Evolutionary conservation across 2,888 invertebrate genomes (phyloP), one percentile per base, ranked within the genome.

Genomic region (Lasioglossum marginatum): DNA sequence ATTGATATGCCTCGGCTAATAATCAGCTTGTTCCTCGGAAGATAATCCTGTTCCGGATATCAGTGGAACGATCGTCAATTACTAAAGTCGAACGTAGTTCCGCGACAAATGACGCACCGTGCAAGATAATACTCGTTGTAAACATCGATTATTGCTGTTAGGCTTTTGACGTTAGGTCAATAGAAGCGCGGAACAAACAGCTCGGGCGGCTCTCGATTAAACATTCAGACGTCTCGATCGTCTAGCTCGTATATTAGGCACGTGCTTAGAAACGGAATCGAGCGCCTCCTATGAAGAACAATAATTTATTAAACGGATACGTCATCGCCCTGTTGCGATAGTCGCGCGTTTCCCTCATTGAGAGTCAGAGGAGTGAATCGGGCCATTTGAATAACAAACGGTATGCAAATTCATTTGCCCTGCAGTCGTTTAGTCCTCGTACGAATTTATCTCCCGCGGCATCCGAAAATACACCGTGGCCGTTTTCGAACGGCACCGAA

Each of bases 341-440:
- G 83, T 83, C 73, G 77, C 43, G 78, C 85, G 89, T 92, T 92
- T 93, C 91, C 89, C 92, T 93, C 91, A 92, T 93, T 92, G 90
- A 92, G 92, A 93, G 91, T 93, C 92, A 89, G 89, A 92, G 92
- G 93, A 93, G 92, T 92, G 91, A 93, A 93, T 93, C 88, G 89
- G 88, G 87, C 86, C 91, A 94, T 95, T 94, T 95, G 94, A 95
- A 94, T 94, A 94, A 94, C 94, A 94, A 95, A 94, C 94, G 92
- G 93, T 90, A 94, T 94, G 94, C 90, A 93, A 94, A 95, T 95
- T 93, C 90, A 77, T 79, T 82, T 76, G 78, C 77, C 83, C 89
- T 85, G 82, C 70, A 79, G 85, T 81, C 85, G 87, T 85, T 81
- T 89, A 75, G 81, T 52, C 74, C 81, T 74, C 75, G 79, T 68